Evolutionary conservation across 2,113 vertebrate genomes (phyloP).

Genomic region (Salvelinus fontinalis): DNA sequence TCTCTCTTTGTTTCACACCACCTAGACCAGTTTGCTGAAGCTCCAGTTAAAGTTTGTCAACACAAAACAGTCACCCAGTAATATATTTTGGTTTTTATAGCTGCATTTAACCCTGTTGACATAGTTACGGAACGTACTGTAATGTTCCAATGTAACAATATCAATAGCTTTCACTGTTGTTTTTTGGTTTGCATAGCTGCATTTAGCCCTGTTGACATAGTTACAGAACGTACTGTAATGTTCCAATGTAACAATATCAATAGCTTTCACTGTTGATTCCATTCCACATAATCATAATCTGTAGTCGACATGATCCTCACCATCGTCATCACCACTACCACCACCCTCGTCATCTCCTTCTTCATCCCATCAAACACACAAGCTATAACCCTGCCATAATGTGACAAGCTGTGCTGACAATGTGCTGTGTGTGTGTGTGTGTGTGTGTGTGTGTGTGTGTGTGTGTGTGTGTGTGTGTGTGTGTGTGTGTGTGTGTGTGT

Average conservation of each 20-base stretch:
- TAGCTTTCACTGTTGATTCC: background rate
- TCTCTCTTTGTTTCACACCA: background rate
- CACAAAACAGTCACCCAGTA: background rate
- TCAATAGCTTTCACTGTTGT: too few relatives aligned
- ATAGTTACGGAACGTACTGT: too few relatives aligned
- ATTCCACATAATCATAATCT: background rate
- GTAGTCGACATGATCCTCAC: background rate
- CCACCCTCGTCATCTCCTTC: too few relatives aligned
- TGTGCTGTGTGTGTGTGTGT: too few relatives aligned
- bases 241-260: background rate
- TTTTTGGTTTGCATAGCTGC: background rate
- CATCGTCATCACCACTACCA: too few relatives aligned
- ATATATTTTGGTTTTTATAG: background rate
- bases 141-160: too few relatives aligned
- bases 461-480: too few relatives aligned
- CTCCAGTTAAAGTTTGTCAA: background rate
- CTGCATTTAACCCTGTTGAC: background rate
- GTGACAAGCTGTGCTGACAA: background rate
- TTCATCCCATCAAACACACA: too few relatives aligned
- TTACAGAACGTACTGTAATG: background rate
- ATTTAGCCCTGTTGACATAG: background rate
- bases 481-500: too few relatives aligned
- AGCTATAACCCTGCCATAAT: too few relatives aligned
- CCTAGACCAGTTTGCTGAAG: background rate
- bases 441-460: too few relatives aligned